Evolutionary conservation across 2,113 vertebrate genomes (phyloP).

Genomic region (Mormoops blainvillei): DNA sequence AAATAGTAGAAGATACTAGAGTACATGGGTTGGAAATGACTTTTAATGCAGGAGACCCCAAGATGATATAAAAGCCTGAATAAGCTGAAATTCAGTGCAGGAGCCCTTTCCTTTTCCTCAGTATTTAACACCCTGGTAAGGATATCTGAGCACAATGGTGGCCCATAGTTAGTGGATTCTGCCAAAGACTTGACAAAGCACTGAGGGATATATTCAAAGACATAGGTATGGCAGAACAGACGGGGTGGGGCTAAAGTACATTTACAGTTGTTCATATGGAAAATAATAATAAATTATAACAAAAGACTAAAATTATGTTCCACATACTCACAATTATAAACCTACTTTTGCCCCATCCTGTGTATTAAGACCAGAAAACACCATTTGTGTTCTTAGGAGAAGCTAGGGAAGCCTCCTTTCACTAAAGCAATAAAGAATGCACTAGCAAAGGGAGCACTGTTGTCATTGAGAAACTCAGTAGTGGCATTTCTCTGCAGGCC

Average conservation of each 20-base stretch:
- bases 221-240: not conserved
- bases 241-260: not conserved
- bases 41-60: not conserved
- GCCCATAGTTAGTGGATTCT: not conserved
- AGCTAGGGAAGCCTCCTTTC: not conserved
- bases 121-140: not conserved
- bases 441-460: not conserved
- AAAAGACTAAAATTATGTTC: too few species aligned
- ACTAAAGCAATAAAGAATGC: not conserved
- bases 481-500: not conserved
- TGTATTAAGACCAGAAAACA: not conserved
- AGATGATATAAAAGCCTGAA: not conserved
- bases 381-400: not conserved
- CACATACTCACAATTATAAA: too few species aligned
- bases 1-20: not conserved
- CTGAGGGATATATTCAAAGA: not conserved
- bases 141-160: not conserved
- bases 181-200: not conserved
- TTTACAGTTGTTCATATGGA: too few species aligned
- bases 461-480: not conserved
- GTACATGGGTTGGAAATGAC: not conserved
- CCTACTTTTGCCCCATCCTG: not conserved
- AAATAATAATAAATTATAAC: too few species aligned
- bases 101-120: not conserved
- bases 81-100: not conserved